Percentiles rank a stretch among this genome's conserved stretches.
phyloP scores from a whole-genome alignment of 2,113 vertebrate species.

The Pseudopodoces humilis region DNA sequence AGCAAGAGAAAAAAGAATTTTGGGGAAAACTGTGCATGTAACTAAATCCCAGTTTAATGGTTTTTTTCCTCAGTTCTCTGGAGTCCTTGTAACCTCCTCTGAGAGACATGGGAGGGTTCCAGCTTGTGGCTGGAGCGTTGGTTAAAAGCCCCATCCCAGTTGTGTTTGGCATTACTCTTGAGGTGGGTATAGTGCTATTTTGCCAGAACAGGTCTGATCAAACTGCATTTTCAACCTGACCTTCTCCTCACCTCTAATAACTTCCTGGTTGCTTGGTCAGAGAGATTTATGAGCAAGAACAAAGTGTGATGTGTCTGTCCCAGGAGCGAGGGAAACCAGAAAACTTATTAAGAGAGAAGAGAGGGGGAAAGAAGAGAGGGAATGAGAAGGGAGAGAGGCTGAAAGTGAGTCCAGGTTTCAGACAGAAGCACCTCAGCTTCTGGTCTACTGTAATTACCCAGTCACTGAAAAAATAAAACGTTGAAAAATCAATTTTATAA shows the following conservation, averaged over 20 bases:
- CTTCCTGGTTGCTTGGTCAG: constrained; percentile 75
- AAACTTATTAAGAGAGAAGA: constrained; percentile 55
- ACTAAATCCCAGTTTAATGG: neutral
- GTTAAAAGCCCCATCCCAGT: neutral
- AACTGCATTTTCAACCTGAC: constrained; percentile 74
- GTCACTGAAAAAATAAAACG: constrained; percentile 69
- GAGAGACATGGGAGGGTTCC: neutral
- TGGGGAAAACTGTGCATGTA: neutral
- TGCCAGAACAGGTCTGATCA: constrained; percentile 60
- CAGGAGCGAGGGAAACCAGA: constrained; percentile 56
- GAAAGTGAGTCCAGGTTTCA: constrained; percentile 9
- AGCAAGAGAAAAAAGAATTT: neutral
- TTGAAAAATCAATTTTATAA: constrained; percentile 75
- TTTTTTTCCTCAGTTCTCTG: neutral
- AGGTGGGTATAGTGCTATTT: constrained; percentile 8
- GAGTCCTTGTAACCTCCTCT: neutral
- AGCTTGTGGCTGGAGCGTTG: neutral
- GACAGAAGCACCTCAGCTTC: constrained; percentile 45
- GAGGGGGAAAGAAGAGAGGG: neutral
- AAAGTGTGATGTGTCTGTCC: constrained; percentile 74
- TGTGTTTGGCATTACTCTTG: neutral
- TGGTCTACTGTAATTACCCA: constrained; percentile 66
- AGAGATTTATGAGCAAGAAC: constrained; percentile 76
- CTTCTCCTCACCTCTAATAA: constrained; percentile 74
- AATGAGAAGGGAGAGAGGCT: neutral